These are phyloP conservation scores for Dasypolia templi DNA, from an alignment of 2,888 invertebrate species.

Conservation along the genomic window DNA sequence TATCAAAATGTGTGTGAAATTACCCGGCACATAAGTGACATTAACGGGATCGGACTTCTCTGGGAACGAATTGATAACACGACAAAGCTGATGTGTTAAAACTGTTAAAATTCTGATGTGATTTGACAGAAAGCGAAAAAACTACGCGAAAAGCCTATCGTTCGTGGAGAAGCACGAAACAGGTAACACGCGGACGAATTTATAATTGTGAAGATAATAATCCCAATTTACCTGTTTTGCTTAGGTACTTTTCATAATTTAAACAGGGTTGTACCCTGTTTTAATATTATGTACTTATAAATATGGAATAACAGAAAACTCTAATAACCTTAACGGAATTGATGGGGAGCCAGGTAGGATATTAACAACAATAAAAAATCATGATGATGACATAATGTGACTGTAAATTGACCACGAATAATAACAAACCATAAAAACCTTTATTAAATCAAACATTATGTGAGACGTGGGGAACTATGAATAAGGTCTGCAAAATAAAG, in stretches of 20 bases:
- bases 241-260: neutral
- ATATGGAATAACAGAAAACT: constrained; percentile 13
- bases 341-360: constrained; percentile 5
- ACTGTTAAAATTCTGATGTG: neutral
- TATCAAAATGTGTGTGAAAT: constrained; percentile 63
- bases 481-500: neutral
- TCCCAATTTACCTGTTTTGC: neutral
- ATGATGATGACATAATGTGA: constrained; percentile 29
- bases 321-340: constrained; percentile 4
- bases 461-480: neutral
- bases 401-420: constrained; percentile 27
- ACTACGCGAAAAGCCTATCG: neutral
- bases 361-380: constrained; percentile 36
- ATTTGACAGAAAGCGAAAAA: neutral
- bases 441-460: constrained; percentile 21
- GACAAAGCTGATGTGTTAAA: constrained; percentile 12
- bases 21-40: constrained; percentile 51
- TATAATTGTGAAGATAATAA: neutral
- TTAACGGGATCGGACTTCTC: constrained; percentile 37
- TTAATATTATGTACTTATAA: neutral
- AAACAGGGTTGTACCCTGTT: constrained; percentile 11
- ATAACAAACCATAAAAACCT: constrained; percentile 27
- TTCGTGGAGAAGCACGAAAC: neutral
- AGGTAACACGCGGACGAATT: neutral
- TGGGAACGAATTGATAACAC: constrained; percentile 29